A percentile compares a stretch with the other conserved stretches of the same genome.
Evolutionary conservation across 2,797 vertebrate species (phyloP).

Genomic region (Mus caroli): DNA sequence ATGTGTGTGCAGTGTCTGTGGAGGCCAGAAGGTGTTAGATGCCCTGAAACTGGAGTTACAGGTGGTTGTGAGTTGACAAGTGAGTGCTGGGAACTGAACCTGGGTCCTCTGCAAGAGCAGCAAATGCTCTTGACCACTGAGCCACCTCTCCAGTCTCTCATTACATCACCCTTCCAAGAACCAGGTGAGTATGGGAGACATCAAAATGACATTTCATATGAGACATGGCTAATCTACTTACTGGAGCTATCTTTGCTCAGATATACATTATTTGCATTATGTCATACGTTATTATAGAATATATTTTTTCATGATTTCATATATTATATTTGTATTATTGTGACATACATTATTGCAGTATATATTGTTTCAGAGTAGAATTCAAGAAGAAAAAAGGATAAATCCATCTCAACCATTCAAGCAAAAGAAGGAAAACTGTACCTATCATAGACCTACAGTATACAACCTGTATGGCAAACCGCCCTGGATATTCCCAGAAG

Average conservation of each 20-base stretch:
- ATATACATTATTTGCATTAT: not conserved
- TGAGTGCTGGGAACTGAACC: not conserved
- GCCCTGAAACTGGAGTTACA: not conserved
- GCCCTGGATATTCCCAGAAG: not conserved
- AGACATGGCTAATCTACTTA: conserved; percentile 2
- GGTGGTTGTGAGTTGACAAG: not conserved
- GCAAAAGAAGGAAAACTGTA: not conserved
- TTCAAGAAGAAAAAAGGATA: not conserved
- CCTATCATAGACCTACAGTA: not conserved
- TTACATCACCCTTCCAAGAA: conserved; percentile 20
- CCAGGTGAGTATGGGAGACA: not conserved
- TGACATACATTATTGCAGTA: not conserved
- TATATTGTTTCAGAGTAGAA: not conserved
- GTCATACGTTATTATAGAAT: not conserved
- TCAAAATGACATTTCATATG: conserved; percentile 21
- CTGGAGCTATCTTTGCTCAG: not conserved
- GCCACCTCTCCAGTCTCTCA: not conserved
- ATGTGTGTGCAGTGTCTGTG: not conserved
- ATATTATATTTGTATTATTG: not conserved
- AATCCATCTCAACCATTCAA: not conserved
- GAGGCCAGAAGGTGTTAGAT: not conserved
- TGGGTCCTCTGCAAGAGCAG: not conserved
- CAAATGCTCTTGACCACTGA: not conserved
- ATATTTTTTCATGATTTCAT: not conserved
- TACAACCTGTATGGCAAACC: not conserved